Evolutionary conservation across 2,113 vertebrate species (phyloP), one percentile per base, ranked within the genome.

Genomic region (Eublepharis macularius): DNA sequence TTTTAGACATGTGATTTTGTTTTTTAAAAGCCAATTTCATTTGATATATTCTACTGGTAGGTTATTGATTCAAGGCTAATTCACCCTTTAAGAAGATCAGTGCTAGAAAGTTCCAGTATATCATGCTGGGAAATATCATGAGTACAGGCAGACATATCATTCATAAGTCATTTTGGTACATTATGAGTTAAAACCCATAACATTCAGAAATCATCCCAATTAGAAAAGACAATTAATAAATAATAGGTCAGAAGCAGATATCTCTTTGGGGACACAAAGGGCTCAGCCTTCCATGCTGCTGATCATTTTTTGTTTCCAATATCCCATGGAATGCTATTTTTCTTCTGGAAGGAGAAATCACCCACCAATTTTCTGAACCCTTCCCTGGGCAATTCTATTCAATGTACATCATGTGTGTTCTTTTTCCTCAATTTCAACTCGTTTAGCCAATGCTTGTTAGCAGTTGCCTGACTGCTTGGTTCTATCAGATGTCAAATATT

Each of bases 211-310:
- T 57, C 41, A 51, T 79, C 36, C 47, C 43, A 76, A 26, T 69
- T 19, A 73, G n/a, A 82, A 88, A 79, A 39, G 36, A 34, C 41
- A 86, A 69, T 81, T 73, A 78, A 36, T 80, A 70, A 43, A n/a
- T 76, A 65, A 66, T 32, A 76, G 54, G 34, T 9, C 36, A 69
- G 4, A 45, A 72, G 69, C 60, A 76, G 9, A 13, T 54, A 75
- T 63, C 24, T 45, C 49, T 49, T 72, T 79, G 49, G 54, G 32
- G 32, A 13, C 41, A 12, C 7, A 41, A 81, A 81, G 41, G 13
- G 29, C 9, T 54, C 9, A 17, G 57, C 7, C 0, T 34, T 79
- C 68, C 74, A 76, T 32, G 29, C 36, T 32, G 73, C 49, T 85
- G 45, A 80, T 32, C 39, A 49, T 73, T 21, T 60, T 75, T 65